Percentiles rank a stretch among this genome's conserved stretches.
phyloP scores from a whole-genome alignment of 2,797 vertebrate species.

The Sebastes miniatus region DNA sequence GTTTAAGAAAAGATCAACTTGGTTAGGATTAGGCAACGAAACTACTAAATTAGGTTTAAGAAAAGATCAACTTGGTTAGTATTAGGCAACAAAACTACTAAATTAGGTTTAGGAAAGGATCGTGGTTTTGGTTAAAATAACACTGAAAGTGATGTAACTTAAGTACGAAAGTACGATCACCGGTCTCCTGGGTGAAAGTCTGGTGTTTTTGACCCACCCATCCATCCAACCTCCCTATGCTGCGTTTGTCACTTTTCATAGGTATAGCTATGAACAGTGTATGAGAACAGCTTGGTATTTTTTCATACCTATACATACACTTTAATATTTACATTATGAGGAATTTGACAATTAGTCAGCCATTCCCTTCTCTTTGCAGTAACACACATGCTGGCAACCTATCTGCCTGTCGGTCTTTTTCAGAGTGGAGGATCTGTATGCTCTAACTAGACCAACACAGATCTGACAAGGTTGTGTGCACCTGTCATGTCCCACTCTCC shows the following conservation, averaged over 20 bases:
- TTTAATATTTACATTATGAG: conserved; percentile 84
- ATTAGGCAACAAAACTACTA: too few species aligned
- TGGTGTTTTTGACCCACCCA: too few species aligned
- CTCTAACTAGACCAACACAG: conserved; percentile 91
- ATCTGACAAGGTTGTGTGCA: conserved; percentile 91
- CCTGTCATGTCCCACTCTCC: conserved; percentile 92
- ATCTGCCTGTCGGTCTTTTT: conserved; percentile 55
- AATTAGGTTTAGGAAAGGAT: too few species aligned
- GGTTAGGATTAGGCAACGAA: fast-evolving
- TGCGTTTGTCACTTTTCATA: too few species aligned
- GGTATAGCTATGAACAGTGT: fast-evolving
- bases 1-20: too few species aligned
- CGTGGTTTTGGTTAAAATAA: too few species aligned
- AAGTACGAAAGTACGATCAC: too few species aligned
- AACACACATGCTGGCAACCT: conserved; percentile 21
- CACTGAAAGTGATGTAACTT: too few species aligned
- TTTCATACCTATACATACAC: conserved; percentile 5
- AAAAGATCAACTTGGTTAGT: too few species aligned
- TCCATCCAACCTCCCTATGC: too few species aligned
- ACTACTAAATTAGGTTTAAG: too few species aligned
- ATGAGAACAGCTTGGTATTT: not conserved
- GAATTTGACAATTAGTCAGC: conserved; percentile 88
- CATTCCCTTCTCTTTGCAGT: conserved; percentile 60
- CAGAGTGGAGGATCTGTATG: conserved; percentile 79
- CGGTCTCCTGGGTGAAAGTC: too few species aligned